Evolutionary conservation across 2,888 invertebrate species (phyloP).

Genomic region (Hanleya hanleyi): DNA sequence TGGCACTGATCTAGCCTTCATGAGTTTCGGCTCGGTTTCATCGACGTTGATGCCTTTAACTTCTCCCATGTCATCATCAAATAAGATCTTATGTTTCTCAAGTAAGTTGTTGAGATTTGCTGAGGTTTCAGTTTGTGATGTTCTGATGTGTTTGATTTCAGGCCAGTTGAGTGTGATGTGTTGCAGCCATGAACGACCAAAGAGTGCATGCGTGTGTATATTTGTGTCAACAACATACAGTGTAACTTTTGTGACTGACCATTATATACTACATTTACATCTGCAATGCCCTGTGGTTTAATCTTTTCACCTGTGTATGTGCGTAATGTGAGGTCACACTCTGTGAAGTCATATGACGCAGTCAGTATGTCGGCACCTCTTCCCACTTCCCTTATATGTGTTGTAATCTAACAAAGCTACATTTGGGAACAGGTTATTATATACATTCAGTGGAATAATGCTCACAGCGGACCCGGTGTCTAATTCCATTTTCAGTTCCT

Average conservation of each 20-base stretch:
- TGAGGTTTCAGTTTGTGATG: neutral
- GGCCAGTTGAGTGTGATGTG: slow-evolving; percentile 19
- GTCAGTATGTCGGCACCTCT: no score
- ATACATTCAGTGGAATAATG: neutral
- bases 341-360: no score
- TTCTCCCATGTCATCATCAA: neutral
- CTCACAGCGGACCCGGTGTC: slow-evolving; percentile 19
- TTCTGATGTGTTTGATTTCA: neutral
- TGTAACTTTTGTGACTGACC: neutral
- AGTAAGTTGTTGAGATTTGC: neutral
- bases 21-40: slow-evolving; percentile 29
- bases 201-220: slow-evolving; percentile 13
- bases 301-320: slow-evolving; percentile 6
- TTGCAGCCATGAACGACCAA: slow-evolving; percentile 23
- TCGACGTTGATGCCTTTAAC: slow-evolving; percentile 14
- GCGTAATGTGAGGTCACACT: neutral
- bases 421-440: neutral
- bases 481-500: slow-evolving; percentile 34
- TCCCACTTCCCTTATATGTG: no score
- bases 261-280: neutral
- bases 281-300: neutral
- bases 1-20: slow-evolving; percentile 42
- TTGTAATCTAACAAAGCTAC: no score
- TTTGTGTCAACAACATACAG: slow-evolving; percentile 5
- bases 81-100: neutral